Base-by-base conservation (phyloP, 2,113 vertebrate genomes). In the Anolis sagrei region DNA sequence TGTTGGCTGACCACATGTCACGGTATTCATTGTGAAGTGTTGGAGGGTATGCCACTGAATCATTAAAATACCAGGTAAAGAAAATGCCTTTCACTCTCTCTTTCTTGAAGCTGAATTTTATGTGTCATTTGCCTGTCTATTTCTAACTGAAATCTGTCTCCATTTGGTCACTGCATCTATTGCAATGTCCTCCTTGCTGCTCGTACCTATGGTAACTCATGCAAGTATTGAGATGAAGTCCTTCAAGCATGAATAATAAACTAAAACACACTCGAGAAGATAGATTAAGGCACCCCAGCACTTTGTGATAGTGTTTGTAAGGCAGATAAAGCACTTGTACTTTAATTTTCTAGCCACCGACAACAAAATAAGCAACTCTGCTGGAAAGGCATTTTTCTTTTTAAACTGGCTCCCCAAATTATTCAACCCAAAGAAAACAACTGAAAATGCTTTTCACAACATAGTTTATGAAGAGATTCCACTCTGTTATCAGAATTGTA, bases 281-380 rank as follows among this genome's bases (percentile, higher is more conserved):
- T 85, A 94, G 92, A 95, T 95, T 93, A 95, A 95, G 94, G 86
- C 69, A 75, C 76, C 64, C 85, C 77, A 91, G 87, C 91, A 92
- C 84, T 94, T 94, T 91, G 89, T 90, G 93, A 93, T 89, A 82
- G 83, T 86, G 89, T 94, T 95, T 94, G 92, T 92, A 94, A 94
- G 92, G 92, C 92, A 94, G 92, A 94, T 93, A 94, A 94, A 94
- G 83, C 23, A 0, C 90, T 92, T 92, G 90, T 90, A 92, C 88
- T 94, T 87, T 92, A 91, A 93, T 93, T 86, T 93, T 93, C 90
- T 88, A 93, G 88, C 70, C 89, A 82, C 83, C 29, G 79, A 85
- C 87, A 92, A 92, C 87, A 89, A 95, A 94, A 94, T 88, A 94
- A 91, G 88, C 81, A 90, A 94, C 79, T 88, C 81, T 91, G 92